Evolutionary conservation across 1,140 invertebrate genomes (phyloP).

Genomic region (Diorhabda elongata): DNA sequence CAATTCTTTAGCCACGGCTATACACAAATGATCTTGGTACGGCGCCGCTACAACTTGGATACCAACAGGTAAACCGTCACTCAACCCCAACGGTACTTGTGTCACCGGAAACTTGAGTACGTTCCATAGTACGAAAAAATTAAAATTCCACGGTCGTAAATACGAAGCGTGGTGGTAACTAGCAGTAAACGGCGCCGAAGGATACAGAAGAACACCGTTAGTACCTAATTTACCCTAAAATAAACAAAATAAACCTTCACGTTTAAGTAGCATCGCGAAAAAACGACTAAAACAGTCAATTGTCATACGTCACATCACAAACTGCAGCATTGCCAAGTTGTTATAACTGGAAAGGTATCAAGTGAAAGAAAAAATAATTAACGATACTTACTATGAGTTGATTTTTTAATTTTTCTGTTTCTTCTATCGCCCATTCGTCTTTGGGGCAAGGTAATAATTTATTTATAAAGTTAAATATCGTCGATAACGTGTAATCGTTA

Average conservation of each 20-base stretch:
- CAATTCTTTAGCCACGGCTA: conserved; percentile 80
- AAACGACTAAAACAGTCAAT: no score
- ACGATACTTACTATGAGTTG: conserved; percentile 55
- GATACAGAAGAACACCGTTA: conserved; percentile 82
- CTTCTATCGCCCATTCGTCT: conserved; percentile 57
- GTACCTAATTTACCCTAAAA: conserved; percentile 64
- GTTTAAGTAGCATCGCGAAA: no score
- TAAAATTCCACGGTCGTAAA: conserved; percentile 80
- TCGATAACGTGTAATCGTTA: conserved; percentile 61
- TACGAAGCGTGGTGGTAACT: conserved; percentile 80
- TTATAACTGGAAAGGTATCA: no score
- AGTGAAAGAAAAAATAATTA: no score
- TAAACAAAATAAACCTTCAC: conserved; percentile 10
- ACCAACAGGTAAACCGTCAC: conserved; percentile 74
- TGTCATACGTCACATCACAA: no score
- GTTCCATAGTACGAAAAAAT: conserved; percentile 87
- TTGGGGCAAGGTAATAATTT: conserved; percentile 60
- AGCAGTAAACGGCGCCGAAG: conserved; percentile 76
- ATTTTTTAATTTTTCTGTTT: conserved; percentile 56
- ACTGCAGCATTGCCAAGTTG: no score
- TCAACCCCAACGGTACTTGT: conserved; percentile 75
- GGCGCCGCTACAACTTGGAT: conserved; percentile 76
- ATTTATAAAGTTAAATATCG: conserved; percentile 64
- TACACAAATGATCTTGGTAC: conserved; percentile 72
- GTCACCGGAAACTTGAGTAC: conserved; percentile 78